A percentile compares a stretch with the other conserved stretches of the same genome.
These are phyloP conservation scores for Coendou prehensilis DNA, from an alignment of 2,797 vertebrate genomes.

Conservation along the genomic window DNA sequence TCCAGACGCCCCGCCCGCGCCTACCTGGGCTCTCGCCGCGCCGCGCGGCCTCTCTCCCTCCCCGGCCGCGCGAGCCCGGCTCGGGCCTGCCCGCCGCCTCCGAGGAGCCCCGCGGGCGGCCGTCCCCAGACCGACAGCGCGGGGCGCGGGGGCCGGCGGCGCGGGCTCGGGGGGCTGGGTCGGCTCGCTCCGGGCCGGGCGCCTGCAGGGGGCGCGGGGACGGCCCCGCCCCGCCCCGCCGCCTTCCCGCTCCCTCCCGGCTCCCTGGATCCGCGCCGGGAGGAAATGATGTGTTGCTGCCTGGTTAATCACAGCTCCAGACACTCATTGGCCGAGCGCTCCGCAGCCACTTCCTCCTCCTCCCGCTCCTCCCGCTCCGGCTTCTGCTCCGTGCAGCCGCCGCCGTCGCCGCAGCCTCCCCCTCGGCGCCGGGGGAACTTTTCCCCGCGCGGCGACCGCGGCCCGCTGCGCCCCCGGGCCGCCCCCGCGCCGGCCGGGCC, in stretches of 20 bases:
- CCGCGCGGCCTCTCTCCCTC: conserved; percentile 74
- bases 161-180: conserved; percentile 59
- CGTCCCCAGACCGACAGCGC: conserved; percentile 10
- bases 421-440: conserved; percentile 77
- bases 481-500: neutral
- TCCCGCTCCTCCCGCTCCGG: conserved; percentile 73
- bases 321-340: conserved; percentile 87
- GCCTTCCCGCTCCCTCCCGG: conserved; percentile 82
- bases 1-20: conserved; percentile 80
- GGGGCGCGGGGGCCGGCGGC: conserved; percentile 61
- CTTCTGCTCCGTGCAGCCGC: conserved; percentile 58
- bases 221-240: conserved; percentile 75
- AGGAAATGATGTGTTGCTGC: conserved; percentile 90
- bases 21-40: conserved; percentile 78
- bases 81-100: conserved; percentile 53
- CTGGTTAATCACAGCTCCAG: conserved; percentile 89
- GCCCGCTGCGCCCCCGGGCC: conserved; percentile 8
- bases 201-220: conserved; percentile 82
- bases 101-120: conserved; percentile 19
- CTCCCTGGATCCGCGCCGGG: conserved; percentile 88
- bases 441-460: conserved; percentile 52
- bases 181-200: conserved; percentile 71
- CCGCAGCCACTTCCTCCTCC: conserved; percentile 84
- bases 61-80: conserved; percentile 50
- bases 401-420: conserved; percentile 63